Evolutionary conservation across 2,888 invertebrate genomes (phyloP).

Genomic region (Camptogramma bilineatum): DNA sequence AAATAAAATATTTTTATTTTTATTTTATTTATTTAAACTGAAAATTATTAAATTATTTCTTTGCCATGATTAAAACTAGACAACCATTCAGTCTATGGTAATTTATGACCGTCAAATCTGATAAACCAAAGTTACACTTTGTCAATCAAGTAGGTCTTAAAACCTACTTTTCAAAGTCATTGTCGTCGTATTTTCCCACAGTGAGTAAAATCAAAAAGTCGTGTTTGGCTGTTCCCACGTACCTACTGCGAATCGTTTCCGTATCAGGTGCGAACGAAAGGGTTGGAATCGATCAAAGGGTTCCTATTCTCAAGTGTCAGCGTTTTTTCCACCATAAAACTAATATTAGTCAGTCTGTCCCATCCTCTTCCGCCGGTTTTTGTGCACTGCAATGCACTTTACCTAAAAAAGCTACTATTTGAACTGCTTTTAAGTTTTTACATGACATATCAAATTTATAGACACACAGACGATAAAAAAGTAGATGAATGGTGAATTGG

Average conservation of each 20-base stretch:
- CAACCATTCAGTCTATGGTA: neutral
- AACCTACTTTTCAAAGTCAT: neutral
- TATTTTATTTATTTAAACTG: too few species aligned
- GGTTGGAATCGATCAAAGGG: constrained; percentile 72
- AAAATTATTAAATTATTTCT: too few species aligned
- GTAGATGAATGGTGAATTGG: constrained; percentile 43
- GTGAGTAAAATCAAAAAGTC: constrained; percentile 33
- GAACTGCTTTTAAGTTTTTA: constrained; percentile 67
- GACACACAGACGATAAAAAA: constrained; percentile 34
- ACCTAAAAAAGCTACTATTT: constrained; percentile 74
- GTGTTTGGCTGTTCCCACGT: constrained; percentile 71
- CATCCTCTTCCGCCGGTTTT: constrained; percentile 83
- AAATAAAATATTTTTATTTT: too few species aligned
- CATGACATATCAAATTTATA: constrained; percentile 58
- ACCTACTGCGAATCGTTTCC: constrained; percentile 78
- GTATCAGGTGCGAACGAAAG: constrained; percentile 82
- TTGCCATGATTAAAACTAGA: neutral
- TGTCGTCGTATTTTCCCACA: constrained; percentile 26
- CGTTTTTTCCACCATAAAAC: constrained; percentile 82
- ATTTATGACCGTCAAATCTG: neutral
- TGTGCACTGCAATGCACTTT: constrained; percentile 74
- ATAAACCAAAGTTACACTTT: neutral
- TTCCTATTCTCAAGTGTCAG: constrained; percentile 78
- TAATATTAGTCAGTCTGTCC: constrained; percentile 81
- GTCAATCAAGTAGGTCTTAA: constrained; percentile 1